Percentiles rank a stretch among this genome's conserved stretches.
phyloP scores from a whole-genome alignment of 2,888 invertebrate genomes.

The Dysmachus trigonus region DNA sequence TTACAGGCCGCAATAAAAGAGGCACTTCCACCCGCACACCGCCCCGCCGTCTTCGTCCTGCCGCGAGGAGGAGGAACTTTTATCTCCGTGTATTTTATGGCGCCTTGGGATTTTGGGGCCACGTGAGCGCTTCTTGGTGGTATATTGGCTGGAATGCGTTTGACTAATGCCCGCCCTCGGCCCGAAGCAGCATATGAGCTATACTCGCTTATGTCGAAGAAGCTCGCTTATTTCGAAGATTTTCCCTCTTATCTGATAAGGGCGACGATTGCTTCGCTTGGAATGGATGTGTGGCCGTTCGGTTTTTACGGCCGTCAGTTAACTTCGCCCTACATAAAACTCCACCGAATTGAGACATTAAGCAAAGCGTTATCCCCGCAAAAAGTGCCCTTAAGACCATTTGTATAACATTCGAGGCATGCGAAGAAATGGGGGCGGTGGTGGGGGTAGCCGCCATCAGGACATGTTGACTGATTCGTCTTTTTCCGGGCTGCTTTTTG shows the following conservation, averaged over 20 bases:
- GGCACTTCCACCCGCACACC: slow-evolving; percentile 1
- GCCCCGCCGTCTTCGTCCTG: background rate
- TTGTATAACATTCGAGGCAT: background rate
- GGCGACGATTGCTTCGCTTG: background rate
- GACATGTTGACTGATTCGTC: slow-evolving; percentile 29
- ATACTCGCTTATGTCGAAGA: background rate
- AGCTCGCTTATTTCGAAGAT: slow-evolving; percentile 13
- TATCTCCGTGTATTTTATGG: slow-evolving; percentile 33
- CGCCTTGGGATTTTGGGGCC: slow-evolving; percentile 4
- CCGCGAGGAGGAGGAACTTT: slow-evolving; percentile 10
- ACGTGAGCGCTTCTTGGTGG: background rate
- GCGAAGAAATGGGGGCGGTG: background rate
- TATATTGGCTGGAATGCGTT: slow-evolving; percentile 1
- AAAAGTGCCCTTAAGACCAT: slow-evolving; percentile 20
- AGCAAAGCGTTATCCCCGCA: slow-evolving; percentile 25
- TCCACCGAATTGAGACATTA: slow-evolving; percentile 28
- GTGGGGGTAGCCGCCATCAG: background rate
- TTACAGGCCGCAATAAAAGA: slow-evolving; percentile 36
- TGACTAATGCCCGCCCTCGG: background rate
- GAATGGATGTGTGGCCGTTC: slow-evolving; percentile 5
- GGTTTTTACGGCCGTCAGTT: slow-evolving; percentile 20
- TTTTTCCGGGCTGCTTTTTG: background rate
- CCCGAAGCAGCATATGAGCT: background rate
- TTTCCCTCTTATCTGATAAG: slow-evolving; percentile 31
- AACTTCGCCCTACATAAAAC: slow-evolving; percentile 10